Conservation (phyloP, 2,797 vertebrate genomes). For the Takifugu rubripes region DNA sequence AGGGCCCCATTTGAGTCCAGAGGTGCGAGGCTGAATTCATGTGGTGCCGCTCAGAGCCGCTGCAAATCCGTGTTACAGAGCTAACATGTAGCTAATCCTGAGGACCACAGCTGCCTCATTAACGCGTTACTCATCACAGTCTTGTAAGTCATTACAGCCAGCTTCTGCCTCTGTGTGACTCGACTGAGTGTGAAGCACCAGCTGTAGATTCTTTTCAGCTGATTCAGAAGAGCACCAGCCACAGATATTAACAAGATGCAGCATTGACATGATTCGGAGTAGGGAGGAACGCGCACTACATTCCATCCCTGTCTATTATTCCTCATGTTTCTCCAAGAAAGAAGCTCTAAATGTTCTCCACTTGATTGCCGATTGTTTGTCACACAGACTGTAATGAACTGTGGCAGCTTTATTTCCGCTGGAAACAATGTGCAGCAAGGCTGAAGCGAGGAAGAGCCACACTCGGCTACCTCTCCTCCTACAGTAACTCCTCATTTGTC, state of each 20-base stretch:
- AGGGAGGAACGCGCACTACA: constrained; percentile 26
- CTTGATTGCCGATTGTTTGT: constrained; percentile 44
- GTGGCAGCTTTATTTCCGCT: constrained; percentile 22
- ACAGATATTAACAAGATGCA: constrained; percentile 33
- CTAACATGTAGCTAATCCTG: background rate
- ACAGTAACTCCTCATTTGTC: background rate
- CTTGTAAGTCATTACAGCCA: background rate
- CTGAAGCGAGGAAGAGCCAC: constrained; percentile 18
- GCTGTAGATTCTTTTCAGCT: constrained; percentile 41
- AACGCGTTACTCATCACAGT: constrained; percentile 1
- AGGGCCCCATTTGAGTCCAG: constrained; percentile 17
- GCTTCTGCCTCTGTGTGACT: background rate
- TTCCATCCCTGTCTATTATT: constrained; percentile 26
- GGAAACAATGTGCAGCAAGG: constrained; percentile 29
- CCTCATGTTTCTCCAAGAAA: constrained; percentile 12
- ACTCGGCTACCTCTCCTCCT: constrained; percentile 30
- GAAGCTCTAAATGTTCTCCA: constrained; percentile 40
- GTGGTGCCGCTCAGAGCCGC: constrained; percentile 6
- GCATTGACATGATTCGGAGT: constrained; percentile 10
- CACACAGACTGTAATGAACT: constrained; percentile 37
- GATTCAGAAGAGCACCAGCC: constrained; percentile 25
- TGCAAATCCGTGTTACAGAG: constrained; percentile 5
- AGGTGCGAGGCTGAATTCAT: constrained; percentile 6
- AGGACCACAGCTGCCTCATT: constrained; percentile 32
- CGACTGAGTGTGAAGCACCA: constrained; percentile 22